Evolutionary conservation across 2,888 invertebrate species (phyloP), one percentile per base, ranked within the genome.

Genomic region (Scelioninae gen. 2): DNA sequence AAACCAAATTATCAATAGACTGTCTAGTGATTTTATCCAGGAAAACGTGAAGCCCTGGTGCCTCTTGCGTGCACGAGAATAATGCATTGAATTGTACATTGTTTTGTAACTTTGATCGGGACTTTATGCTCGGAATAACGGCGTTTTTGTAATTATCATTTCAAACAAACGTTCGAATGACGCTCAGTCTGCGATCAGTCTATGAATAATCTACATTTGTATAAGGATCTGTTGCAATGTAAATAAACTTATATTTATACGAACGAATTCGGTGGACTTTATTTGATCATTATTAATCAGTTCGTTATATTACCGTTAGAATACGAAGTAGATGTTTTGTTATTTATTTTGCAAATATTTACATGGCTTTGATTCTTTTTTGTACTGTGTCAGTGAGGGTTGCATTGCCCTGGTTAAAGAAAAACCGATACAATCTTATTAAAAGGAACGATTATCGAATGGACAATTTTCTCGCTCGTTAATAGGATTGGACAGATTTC

Each of bases 181-280:
- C 41, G 48, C 50, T 31, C 41, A 50, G 19, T 45, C 77, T 80
- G 78, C 75, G 79, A 78, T 79, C 78, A 81, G 75, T 82, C 80
- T 81, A 82, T 81, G 19, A 55, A 46, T 64, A 77, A 57, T 72
- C 72, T 73, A 74, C 75, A 82, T 81, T 79, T 79, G 80, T 84
- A 81, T 81, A 82, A 81, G 82, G 77, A 82, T 81, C 81, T 83
- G 84, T 85, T 85, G 82, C 82, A 84, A 84, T 85, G 85, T 85
- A 85, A 85, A 85, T 85, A 85, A 85, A 85, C 85, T 82, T 85
- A 85, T 84, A 85, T 84, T 85, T 85, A 85, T 85, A 85, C 81
- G 81, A 84, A 74, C 77, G 60, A 71, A 74, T 11, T 13, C 1
- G 41, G 18, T 15, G 7, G 2, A 3, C 25, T 25, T 25, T 39